These are phyloP conservation scores for Sclerodermus sp. DNA, from an alignment of 2,888 invertebrate genomes.

Conservation along the genomic window DNA sequence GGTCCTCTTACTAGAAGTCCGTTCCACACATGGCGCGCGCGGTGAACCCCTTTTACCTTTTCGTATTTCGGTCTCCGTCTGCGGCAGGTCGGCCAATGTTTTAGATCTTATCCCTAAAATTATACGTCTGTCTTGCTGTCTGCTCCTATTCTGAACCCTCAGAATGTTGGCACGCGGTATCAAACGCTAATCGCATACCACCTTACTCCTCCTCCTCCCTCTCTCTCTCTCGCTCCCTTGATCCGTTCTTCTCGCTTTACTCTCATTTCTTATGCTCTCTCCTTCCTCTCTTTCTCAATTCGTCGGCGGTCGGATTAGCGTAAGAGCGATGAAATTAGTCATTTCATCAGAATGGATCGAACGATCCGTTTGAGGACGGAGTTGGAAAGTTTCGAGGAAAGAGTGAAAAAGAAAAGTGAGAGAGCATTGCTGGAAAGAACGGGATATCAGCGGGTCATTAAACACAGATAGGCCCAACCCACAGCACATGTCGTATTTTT, in stretches of 20 bases:
- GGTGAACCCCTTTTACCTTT: constrained; percentile 34
- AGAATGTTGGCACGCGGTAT: constrained; percentile 41
- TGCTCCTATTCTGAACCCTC: constrained; percentile 40
- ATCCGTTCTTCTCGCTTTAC: no score
- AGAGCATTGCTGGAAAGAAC: constrained; percentile 23
- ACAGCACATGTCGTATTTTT: constrained; percentile 37
- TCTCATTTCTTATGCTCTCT: no score
- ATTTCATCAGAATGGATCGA: no score
- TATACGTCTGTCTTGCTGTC: constrained; percentile 55
- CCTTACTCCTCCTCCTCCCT: constrained; percentile 15
- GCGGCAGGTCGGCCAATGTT: constrained; percentile 45
- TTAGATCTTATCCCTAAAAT: constrained; percentile 56
- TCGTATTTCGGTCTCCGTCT: constrained; percentile 49
- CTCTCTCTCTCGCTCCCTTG: no score
- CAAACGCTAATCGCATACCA: constrained; percentile 41
- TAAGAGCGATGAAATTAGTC: no score
- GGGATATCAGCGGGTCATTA: constrained; percentile 42
- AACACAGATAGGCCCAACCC: constrained; percentile 40
- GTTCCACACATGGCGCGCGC: constrained; percentile 46
- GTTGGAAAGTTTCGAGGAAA: no score
- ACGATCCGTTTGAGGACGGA: no score
- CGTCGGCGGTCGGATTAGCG: no score
- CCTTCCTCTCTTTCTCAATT: no score
- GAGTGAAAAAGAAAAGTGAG: no score
- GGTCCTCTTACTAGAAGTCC: constrained; percentile 29